A percentile compares a stretch with the other conserved stretches of the same genome.
These are phyloP conservation scores for Thermophis baileyi DNA, from an alignment of 2,113 vertebrate genomes.

Conservation along the genomic window DNA sequence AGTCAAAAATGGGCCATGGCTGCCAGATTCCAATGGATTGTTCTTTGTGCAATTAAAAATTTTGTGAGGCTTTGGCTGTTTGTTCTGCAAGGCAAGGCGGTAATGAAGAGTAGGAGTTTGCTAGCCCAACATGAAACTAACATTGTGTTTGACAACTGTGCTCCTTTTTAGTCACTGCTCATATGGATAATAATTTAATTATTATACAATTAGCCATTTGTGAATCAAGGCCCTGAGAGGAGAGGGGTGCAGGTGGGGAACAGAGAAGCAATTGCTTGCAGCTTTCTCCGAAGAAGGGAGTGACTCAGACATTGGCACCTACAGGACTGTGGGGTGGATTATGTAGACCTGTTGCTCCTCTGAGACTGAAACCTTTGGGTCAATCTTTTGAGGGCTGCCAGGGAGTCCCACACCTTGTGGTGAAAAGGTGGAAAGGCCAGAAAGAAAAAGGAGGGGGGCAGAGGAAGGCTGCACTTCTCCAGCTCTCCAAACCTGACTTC, in stretches of 20 bases:
- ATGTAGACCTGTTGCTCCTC: too few relatives aligned
- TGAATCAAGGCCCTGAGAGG: not conserved
- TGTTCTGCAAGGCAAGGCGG: not conserved
- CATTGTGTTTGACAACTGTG: slow-evolving; percentile 6
- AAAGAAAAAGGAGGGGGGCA: not conserved
- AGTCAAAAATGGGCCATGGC: not conserved
- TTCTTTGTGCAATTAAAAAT: not conserved
- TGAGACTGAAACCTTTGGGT: not conserved
- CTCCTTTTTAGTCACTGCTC: slow-evolving; percentile 1
- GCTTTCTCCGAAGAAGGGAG: not conserved
- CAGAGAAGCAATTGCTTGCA: not conserved
- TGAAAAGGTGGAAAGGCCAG: not conserved
- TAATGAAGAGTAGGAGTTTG: slow-evolving; percentile 19
- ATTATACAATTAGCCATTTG: slow-evolving; percentile 22
- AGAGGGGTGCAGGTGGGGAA: not conserved
- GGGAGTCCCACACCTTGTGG: not conserved
- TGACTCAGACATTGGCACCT: not conserved
- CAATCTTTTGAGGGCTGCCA: not conserved
- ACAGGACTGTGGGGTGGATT: not conserved
- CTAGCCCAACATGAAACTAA: not conserved
- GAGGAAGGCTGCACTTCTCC: not conserved
- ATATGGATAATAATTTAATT: slow-evolving; percentile 28
- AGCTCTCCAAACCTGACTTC: not conserved
- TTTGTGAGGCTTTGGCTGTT: not conserved
- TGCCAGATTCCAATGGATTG: not conserved